Conservation (phyloP, 2,888 invertebrate species). For the Ectobius pallidus region DNA sequence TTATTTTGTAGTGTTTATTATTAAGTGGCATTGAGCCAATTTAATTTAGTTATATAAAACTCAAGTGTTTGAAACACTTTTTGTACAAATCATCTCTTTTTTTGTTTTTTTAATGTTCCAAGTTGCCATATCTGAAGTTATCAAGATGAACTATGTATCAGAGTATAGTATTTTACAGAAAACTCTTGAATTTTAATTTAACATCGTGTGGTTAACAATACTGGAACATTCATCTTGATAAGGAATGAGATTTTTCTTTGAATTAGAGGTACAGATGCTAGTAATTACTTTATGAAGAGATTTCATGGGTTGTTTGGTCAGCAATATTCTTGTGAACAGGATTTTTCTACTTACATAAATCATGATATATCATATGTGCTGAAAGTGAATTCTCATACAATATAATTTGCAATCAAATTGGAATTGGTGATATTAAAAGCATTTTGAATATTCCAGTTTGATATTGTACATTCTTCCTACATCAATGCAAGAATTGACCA, state of each 20-base stretch:
- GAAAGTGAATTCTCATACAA: background rate
- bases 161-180: background rate
- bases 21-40: background rate
- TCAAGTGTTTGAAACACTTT: conserved; percentile 37
- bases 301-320: conserved; percentile 22
- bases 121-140: conserved; percentile 38
- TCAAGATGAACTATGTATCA: background rate
- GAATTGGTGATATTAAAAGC: background rate
- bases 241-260: conserved; percentile 15
- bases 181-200: background rate
- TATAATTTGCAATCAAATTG: background rate
- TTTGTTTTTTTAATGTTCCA: conserved; percentile 34
- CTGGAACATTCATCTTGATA: conserved; percentile 7
- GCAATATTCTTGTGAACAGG: background rate
- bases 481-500: conserved; percentile 14
- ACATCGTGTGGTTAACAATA: background rate
- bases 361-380: background rate
- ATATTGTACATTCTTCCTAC: background rate
- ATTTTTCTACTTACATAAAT: conserved; percentile 8
- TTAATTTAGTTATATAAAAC: conserved; percentile 34
- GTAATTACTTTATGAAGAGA: conserved; percentile 15
- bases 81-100: conserved; percentile 29
- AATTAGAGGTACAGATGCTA: background rate
- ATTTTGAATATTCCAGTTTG: background rate
- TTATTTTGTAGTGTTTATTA: conserved; percentile 31